Conservation (phyloP, 1,140 invertebrate species). For the Sitophilus oryzae region DNA sequence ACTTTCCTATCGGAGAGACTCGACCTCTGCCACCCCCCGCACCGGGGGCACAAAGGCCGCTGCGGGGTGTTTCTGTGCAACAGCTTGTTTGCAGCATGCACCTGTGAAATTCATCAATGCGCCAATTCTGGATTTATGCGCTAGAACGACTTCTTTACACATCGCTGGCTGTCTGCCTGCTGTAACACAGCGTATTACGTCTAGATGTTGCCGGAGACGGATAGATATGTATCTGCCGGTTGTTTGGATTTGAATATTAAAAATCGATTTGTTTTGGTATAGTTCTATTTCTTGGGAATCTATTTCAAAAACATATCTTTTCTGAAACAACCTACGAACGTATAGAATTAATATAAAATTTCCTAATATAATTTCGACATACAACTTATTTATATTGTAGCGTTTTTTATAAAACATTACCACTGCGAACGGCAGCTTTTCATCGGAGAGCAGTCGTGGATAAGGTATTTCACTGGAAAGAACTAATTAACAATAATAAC, state of each 20-base stretch:
- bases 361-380: too few species aligned
- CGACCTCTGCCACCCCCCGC: too few species aligned
- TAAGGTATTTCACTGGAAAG: too few species aligned
- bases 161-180: constrained; percentile 19
- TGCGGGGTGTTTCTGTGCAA: constrained; percentile 34
- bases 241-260: background rate
- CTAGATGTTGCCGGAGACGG: background rate
- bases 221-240: constrained; percentile 1
- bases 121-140: constrained; percentile 30
- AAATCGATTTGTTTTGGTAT: background rate
- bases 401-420: too few species aligned
- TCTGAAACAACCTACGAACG: too few species aligned
- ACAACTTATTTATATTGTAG: too few species aligned
- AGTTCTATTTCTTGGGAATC: too few species aligned
- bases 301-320: too few species aligned
- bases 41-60: constrained; percentile 17
- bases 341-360: too few species aligned
- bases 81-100: constrained; percentile 37
- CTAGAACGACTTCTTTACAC: constrained; percentile 19
- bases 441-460: too few species aligned
- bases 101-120: constrained; percentile 33
- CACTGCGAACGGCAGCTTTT: too few species aligned
- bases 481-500: too few species aligned
- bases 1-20: constrained; percentile 21
- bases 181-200: constrained; percentile 11